These are phyloP conservation scores for Seriola dumerili DNA, from an alignment of 2,113 vertebrate species.

Conservation along the genomic window DNA sequence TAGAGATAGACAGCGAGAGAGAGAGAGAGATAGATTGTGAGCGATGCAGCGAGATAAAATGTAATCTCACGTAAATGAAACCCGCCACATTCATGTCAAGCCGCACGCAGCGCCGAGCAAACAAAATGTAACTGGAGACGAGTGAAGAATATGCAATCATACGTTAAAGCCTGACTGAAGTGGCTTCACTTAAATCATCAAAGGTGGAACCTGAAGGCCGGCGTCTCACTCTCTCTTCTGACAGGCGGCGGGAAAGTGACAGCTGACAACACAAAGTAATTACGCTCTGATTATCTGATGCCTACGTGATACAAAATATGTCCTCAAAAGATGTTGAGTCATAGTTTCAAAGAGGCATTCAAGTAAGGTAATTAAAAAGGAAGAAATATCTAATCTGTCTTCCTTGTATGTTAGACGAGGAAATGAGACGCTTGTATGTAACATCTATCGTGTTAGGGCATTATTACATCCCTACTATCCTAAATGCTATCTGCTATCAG, in stretches of 20 bases:
- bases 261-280: constrained; percentile 54
- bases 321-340: background rate
- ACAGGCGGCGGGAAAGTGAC: constrained; percentile 39
- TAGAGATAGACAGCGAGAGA: background rate
- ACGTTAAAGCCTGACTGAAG: constrained; percentile 29
- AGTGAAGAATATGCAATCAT: constrained; percentile 38
- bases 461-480: background rate
- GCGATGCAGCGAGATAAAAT: constrained; percentile 37
- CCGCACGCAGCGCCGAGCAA: constrained; percentile 42
- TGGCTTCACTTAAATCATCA: constrained; percentile 19
- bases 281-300: constrained; percentile 41
- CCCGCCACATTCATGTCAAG: constrained; percentile 46
- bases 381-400: background rate
- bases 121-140: constrained; percentile 41
- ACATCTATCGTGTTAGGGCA: background rate
- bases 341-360: background rate
- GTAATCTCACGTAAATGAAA: constrained; percentile 50
- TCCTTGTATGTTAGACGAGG: too few species aligned
- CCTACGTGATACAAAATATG: constrained; percentile 22
- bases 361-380: background rate
- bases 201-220: background rate
- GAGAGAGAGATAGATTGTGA: constrained; percentile 14
- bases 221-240: background rate
- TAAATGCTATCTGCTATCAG: constrained; percentile 12
- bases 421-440: background rate